A percentile compares a stretch with the other conserved stretches of the same genome.
Evolutionary conservation across 2,888 invertebrate genomes (phyloP).

Genomic region (Operophtera brumata): DNA sequence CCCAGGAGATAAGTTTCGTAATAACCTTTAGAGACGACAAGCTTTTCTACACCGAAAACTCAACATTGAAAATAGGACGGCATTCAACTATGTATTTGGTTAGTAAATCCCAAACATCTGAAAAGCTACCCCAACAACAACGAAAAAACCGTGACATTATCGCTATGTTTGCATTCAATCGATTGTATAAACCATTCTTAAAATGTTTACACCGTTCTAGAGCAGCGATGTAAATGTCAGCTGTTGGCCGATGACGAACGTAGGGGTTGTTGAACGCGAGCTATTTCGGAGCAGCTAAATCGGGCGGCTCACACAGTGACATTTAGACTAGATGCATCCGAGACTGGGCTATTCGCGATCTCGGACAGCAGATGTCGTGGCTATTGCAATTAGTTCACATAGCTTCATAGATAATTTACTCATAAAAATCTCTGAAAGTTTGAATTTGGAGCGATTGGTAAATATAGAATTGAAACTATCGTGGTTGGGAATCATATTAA

Average conservation of each 20-base stretch:
- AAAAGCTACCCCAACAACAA: conserved; percentile 15
- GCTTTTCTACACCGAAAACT: conserved; percentile 8
- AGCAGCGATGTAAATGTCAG: conserved; percentile 65
- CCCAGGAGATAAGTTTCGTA: conserved; percentile 2
- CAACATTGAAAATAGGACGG: conserved; percentile 17
- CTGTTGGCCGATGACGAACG: conserved; percentile 65
- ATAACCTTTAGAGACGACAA: conserved; percentile 2
- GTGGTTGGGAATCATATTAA: no score
- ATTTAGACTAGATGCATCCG: conserved; percentile 78
- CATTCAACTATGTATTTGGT: conserved; percentile 8
- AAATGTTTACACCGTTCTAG: conserved; percentile 32
- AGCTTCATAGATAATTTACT: background rate
- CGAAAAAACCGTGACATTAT: conserved; percentile 18
- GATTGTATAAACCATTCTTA: conserved; percentile 27
- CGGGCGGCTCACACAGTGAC: conserved; percentile 76
- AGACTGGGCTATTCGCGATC: conserved; percentile 40
- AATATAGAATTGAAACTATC: no score
- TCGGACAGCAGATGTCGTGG: conserved; percentile 18
- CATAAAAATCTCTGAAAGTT: background rate
- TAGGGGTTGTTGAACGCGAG: conserved; percentile 77
- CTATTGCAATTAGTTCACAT: conserved; percentile 16
- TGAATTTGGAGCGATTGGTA: background rate
- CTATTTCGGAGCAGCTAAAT: conserved; percentile 79
- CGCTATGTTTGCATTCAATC: conserved; percentile 39
- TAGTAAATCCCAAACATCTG: conserved; percentile 15